Evolutionary conservation across 2,113 vertebrate genomes (phyloP).

Genomic region (Podilymbus podiceps): DNA sequence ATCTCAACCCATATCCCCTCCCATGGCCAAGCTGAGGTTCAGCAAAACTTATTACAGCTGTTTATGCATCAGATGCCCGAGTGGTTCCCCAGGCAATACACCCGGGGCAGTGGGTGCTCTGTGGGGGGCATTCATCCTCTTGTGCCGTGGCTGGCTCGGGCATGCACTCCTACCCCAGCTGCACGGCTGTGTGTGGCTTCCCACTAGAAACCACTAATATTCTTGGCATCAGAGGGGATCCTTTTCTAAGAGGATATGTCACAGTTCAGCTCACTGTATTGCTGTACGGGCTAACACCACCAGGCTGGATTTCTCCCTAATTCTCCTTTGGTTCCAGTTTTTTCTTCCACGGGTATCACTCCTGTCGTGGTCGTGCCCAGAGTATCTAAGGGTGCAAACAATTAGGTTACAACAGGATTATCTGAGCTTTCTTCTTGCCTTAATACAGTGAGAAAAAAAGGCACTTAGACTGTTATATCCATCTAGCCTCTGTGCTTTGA

Average conservation of each 20-base stretch:
- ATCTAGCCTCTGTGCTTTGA: background rate
- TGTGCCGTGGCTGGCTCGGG: rapidly evolving
- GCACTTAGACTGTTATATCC: background rate
- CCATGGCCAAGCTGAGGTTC: background rate
- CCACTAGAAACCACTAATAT: background rate
- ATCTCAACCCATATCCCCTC: background rate
- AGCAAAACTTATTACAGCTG: background rate
- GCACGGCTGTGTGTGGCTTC: background rate
- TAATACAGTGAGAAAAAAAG: constrained; percentile 27
- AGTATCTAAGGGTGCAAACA: constrained; percentile 28
- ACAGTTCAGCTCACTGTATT: constrained; percentile 35
- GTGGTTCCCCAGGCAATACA: background rate
- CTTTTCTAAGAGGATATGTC: constrained; percentile 46
- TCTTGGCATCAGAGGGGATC: background rate
- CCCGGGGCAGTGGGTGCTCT: background rate
- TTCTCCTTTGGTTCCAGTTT: constrained; percentile 51
- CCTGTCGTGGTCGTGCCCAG: background rate
- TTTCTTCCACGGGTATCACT: background rate
- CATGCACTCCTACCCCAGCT: background rate
- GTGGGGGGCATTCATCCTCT: rapidly evolving
- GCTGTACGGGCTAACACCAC: background rate
- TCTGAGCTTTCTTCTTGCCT: constrained; percentile 1
- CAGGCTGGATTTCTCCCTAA: constrained; percentile 39
- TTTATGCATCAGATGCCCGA: background rate
- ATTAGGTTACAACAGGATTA: constrained; percentile 51